Evolutionary conservation across 23 tunicate species (phyloP), one percentile per base, ranked within the genome.

Genomic region (Clavelina lepadiformis): DNA sequence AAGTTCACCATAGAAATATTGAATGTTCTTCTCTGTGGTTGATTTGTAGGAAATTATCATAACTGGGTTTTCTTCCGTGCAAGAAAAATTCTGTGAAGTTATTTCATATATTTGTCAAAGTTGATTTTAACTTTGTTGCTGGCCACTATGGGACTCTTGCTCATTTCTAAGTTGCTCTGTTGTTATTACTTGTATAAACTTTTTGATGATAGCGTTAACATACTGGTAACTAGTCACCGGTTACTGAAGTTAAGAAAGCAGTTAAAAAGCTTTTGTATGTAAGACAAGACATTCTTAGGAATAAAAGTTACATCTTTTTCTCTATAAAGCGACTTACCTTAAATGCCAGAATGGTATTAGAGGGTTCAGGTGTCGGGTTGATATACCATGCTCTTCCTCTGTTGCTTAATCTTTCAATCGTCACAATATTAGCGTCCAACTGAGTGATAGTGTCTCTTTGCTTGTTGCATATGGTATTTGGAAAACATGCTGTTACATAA

Each of bases 301-400:
- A n/a, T n/a, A n/a, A n/a, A n/a, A n/a, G n/a, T n/a, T n/a, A n/a
- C n/a, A n/a, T n/a, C n/a, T n/a, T n/a, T n/a, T n/a, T n/a, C n/a
- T n/a, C n/a, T n/a, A n/a, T n/a, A n/a, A n/a, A n/a, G n/a, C 23
- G 24, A 46, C 66, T 33, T 18, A 72, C 77, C 67, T 72, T 72
- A 54, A 72, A 72, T 4, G 77, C 77, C 28, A 72, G 33, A 8
- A 72, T 58, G 37, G 41, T 41, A 67, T 72, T 58, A 27, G 41
- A 72, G 2, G 66, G 55, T 13, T 36, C 32, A 5, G 22, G 6
- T 2, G 22, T 57, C 6, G 77, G 66, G 57, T 57, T 33, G 13
- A 72, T 72, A 55, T 57, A 58, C 77, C 77, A 72, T 5, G 77
- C 54, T 22, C 77, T 36, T 44, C 35, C 35, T 15, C 67, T 35